These are phyloP conservation scores for Turdus rufiventris DNA, from an alignment of 2,113 vertebrate genomes.

Conservation along the genomic window DNA sequence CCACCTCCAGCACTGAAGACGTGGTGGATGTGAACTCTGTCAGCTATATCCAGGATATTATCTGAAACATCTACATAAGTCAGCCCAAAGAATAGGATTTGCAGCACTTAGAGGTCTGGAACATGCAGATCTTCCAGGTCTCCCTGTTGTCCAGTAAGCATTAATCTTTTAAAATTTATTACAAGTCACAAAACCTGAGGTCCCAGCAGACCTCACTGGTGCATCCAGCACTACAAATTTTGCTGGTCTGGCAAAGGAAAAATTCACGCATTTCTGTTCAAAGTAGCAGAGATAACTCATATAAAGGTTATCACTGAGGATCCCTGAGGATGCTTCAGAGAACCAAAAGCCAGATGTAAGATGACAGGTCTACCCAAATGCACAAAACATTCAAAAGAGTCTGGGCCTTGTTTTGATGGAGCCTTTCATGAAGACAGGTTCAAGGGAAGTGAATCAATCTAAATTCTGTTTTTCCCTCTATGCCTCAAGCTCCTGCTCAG, in stretches of 20 bases:
- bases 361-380: not conserved
- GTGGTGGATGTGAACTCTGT: not conserved
- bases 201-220: not conserved
- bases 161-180: not conserved
- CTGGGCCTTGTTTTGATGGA: not conserved
- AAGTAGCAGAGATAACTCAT: not conserved
- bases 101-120: not conserved
- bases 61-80: not conserved
- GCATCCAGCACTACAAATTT: not conserved
- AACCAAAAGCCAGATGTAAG: not conserved
- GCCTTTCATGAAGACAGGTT: not conserved
- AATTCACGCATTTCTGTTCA: not conserved
- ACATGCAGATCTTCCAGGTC: not conserved
- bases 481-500: not conserved
- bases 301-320: not conserved
- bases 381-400: not conserved
- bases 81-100: not conserved
- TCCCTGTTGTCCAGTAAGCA: not conserved
- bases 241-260: not conserved
- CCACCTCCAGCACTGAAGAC: fast-evolving
- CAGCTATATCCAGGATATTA: not conserved
- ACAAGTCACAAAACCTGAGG: not conserved
- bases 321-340: not conserved
- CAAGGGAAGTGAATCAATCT: not conserved
- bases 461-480: not conserved